Percentiles rank a stretch among this genome's conserved stretches.
phyloP scores from a whole-genome alignment of 2,113 vertebrate species.

The Cranoglanis bouderius region DNA sequence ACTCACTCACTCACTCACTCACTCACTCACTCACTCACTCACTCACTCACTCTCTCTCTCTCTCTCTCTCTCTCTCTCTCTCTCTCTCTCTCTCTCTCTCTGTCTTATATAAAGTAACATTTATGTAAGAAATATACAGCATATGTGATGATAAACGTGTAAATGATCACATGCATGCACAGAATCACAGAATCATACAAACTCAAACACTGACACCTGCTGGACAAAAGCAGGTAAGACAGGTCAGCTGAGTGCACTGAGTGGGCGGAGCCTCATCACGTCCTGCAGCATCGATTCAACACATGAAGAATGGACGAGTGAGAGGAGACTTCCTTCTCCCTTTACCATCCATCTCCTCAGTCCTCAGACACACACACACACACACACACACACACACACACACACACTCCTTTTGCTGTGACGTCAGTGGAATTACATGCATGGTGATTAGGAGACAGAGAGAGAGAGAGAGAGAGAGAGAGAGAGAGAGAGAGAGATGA shows the following conservation, averaged over 20 bases:
- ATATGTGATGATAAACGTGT: not conserved
- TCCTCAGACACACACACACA: not conserved
- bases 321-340: not conserved
- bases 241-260: not conserved
- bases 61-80: too few species aligned
- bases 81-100: too few species aligned
- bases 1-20: too few species aligned
- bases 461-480: not conserved
- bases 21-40: too few species aligned
- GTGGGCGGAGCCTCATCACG: not conserved
- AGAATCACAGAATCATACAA: not conserved
- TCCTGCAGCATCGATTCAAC: not conserved
- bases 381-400: not conserved
- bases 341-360: not conserved
- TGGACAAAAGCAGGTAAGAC: not conserved
- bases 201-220: constrained; percentile 2
- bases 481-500: not conserved
- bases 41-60: too few species aligned
- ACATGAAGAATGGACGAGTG: not conserved
- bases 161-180: not conserved
- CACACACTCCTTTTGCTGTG: too few species aligned
- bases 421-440: too few species aligned
- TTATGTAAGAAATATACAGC: not conserved
- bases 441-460: not conserved
- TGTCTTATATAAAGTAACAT: not conserved